These are phyloP conservation scores for Lamellibrachia luymesi DNA, from an alignment of 1,140 invertebrate genomes.

Conservation along the genomic window DNA sequence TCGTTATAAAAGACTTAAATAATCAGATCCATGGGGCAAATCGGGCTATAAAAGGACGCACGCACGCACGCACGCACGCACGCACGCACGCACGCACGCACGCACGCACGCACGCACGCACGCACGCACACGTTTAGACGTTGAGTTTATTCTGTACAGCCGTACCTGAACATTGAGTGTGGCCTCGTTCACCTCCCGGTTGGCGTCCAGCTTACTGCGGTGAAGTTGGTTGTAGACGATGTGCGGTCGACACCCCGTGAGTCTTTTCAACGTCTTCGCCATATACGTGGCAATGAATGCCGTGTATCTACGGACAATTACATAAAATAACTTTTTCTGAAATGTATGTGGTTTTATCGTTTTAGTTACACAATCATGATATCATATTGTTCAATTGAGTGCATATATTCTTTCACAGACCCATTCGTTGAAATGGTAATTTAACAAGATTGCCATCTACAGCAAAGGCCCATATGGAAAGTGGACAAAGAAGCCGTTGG, in stretches of 20 bases:
- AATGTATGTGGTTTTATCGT: not conserved
- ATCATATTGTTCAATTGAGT: not conserved
- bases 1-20: no score
- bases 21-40: no score
- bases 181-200: conserved; percentile 12
- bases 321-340: not conserved
- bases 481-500: not conserved
- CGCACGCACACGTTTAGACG: no score
- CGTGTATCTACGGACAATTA: not conserved
- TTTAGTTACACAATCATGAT: not conserved
- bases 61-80: no score
- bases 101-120: no score
- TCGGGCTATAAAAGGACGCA: no score
- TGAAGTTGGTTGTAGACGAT: conserved; percentile 16
- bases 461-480: not conserved
- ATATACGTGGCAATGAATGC: not conserved
- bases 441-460: not conserved
- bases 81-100: no score
- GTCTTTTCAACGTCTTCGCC: not conserved
- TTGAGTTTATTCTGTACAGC: no score
- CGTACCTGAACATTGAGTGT: not conserved
- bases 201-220: conserved; percentile 16
- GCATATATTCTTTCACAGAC: no score
- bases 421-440: no score
- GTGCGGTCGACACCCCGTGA: conserved; percentile 6